Conservation (phyloP, 2,888 invertebrate species). For the Eugnorisma glareosa region DNA sequence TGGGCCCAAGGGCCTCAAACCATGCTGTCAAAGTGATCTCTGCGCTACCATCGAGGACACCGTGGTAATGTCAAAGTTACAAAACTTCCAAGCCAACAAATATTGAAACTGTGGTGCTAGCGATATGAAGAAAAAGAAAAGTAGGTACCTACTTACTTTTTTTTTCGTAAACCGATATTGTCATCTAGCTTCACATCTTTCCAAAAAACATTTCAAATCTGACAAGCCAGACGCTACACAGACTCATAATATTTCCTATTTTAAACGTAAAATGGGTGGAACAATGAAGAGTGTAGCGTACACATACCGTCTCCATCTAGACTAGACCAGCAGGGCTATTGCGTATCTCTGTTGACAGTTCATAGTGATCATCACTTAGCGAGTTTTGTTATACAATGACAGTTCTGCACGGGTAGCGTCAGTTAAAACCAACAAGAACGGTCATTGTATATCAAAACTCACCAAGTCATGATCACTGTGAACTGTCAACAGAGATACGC, state of each 20-base stretch:
- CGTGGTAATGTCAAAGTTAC: neutral
- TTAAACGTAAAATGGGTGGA: neutral
- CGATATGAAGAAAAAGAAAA: neutral
- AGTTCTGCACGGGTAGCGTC: no score
- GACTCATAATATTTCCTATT: neutral
- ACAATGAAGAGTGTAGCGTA: neutral
- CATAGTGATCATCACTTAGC: no score
- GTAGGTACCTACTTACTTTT: no score
- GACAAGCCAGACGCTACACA: neutral
- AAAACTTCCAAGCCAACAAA: no score
- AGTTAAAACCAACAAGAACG: no score
- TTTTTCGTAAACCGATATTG: neutral
- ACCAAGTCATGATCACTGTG: no score
- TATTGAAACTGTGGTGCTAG: neutral
- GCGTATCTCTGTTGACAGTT: no score
- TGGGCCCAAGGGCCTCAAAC: neutral
- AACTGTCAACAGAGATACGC: no score
- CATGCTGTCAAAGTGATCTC: neutral
- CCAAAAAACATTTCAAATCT: no score
- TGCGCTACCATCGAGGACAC: neutral
- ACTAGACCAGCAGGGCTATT: no score
- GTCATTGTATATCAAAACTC: no score
- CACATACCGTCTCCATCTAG: neutral
- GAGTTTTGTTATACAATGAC: no score
- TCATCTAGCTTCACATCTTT: neutral